Evolutionary conservation across 1,140 invertebrate genomes (phyloP).

Genomic region (Cataglyphis hispanica): DNA sequence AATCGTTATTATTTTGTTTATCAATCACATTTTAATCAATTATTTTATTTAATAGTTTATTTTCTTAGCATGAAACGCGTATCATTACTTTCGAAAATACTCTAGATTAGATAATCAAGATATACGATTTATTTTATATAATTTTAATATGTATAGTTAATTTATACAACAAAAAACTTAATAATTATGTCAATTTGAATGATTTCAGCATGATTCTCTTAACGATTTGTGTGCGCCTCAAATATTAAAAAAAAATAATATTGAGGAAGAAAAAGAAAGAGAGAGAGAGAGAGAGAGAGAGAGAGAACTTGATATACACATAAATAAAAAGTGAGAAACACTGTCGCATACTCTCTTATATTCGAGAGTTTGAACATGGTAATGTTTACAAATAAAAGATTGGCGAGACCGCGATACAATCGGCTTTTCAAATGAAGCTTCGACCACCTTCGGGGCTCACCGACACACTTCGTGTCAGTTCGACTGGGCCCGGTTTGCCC

Average conservation of each 20-base stretch:
- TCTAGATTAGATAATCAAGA: no score
- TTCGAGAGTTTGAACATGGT: background rate
- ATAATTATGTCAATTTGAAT: no score
- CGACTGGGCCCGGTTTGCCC: constrained; percentile 58
- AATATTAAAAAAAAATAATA: constrained; percentile 47
- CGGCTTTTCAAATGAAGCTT: constrained; percentile 70
- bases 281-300: background rate
- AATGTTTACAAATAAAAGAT: background rate
- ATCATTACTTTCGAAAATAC: background rate
- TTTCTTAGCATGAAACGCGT: background rate
- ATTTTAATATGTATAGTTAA: no score
- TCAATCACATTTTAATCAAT: background rate
- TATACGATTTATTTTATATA: no score
- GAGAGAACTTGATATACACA: background rate
- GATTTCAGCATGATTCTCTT: no score
- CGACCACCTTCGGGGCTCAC: constrained; percentile 65
- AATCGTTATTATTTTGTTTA: constrained; percentile 18
- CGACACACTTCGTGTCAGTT: constrained; percentile 69
- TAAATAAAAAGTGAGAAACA: background rate
- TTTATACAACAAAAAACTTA: no score
- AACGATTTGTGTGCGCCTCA: background rate
- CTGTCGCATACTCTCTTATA: no score
- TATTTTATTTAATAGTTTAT: background rate
- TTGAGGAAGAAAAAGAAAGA: background rate
- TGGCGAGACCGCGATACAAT: constrained; percentile 40